Base-by-base conservation (phyloP, 2,113 vertebrate species). In the Macrotis lagotis region DNA sequence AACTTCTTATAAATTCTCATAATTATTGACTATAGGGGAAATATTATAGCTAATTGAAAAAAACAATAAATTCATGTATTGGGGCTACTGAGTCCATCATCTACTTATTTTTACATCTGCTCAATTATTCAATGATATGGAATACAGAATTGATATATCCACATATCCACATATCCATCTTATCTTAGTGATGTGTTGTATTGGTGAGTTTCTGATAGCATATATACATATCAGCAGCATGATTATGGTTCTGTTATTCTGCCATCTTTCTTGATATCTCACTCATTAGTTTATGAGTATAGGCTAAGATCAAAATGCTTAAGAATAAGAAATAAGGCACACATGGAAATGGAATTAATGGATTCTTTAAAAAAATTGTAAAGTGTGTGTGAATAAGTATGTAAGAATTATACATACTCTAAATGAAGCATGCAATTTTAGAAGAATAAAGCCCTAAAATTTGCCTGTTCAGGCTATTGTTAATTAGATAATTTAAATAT, bases 401-500 rank as follows among this genome's bases (percentile, higher is more conserved):
- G 89, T 89, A 94, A 97, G 92, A 98, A 91, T 93, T 96, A 98
- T 97, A 93, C 88, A 44, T 83, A 97, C 50, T 90, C 3, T 89
- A 92, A 95, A 59, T 91, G 95, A 91, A 95, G n/a, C 94, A 96
- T 89, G 37, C 51, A 92, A 94, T 98, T 97, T 97, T 97, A 94
- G 97, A 98, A 96, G 93, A 96, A 98, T 91, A 98, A 96, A 97
- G 53, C 88, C 92, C 51, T 97, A 98, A 98, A 98, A 98, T 97
- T 97, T 92, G 93, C 59, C 96, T 95, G 44, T 97, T 98, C 89
- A 96, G 90, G 88, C 91, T 94, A 96, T 96, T 98, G 96, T 97
- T 98, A 98, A 98, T 98, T 98, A 98, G 91, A 96, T 97, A 25
- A 97, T 97, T 98, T 98, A 97, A 96, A 92, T 96, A 97, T 96